Conservation (phyloP, 23 tunicate species). For the Trididemnum nubilum region DNA sequence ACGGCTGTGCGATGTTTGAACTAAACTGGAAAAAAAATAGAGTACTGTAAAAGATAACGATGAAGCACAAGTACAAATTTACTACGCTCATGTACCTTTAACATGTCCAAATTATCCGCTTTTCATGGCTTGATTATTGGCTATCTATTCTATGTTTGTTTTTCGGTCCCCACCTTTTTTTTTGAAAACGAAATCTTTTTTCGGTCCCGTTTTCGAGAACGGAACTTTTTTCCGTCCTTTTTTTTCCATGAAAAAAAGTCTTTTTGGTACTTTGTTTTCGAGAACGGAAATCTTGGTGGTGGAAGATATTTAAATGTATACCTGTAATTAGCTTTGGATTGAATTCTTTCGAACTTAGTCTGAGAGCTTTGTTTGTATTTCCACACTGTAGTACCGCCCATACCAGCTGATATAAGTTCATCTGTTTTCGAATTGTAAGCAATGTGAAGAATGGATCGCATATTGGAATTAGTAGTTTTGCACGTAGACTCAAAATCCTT, state of each 20-base stretch:
- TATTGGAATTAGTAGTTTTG: conserved; percentile 54
- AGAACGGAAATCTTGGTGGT: no score
- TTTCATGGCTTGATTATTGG: no score
- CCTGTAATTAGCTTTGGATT: conserved; percentile 76
- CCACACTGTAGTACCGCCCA: conserved; percentile 76
- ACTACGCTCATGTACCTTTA: no score
- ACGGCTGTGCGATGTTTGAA: neutral
- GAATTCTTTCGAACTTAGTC: conserved; percentile 40
- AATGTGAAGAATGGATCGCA: conserved; percentile 61
- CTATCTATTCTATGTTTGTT: no score
- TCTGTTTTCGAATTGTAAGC: conserved; percentile 52
- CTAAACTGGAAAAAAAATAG: conserved; percentile 48
- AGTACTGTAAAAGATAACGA: neutral
- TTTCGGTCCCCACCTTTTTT: no score
- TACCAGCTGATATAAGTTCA: conserved; percentile 66
- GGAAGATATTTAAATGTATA: no score
- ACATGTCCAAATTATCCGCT: no score
- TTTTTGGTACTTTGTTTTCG: no score
- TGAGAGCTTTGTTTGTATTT: conserved; percentile 42
- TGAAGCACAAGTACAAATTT: neutral
- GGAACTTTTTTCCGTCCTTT: no score
- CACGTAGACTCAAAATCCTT: conserved; percentile 54
- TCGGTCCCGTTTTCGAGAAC: no score
- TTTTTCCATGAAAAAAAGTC: no score
- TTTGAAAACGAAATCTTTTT: no score